Conservation (phyloP, 1,140 invertebrate species). For the Drosophila sulfurigaster region DNA sequence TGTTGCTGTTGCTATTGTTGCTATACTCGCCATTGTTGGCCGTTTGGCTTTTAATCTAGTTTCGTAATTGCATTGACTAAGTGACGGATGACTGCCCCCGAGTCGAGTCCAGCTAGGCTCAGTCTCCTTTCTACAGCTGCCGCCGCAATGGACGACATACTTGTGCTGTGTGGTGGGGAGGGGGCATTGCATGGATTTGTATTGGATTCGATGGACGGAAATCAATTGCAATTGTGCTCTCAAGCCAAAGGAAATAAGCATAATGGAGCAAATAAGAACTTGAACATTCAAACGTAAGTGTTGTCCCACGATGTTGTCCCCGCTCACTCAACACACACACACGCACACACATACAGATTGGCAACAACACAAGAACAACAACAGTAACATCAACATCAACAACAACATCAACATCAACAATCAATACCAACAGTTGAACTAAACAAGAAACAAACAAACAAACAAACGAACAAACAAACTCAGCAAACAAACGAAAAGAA, state of each 20-base stretch:
- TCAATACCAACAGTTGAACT: conserved; percentile 66
- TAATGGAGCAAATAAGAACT: conserved; percentile 47
- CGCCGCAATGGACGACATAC: conserved; percentile 4
- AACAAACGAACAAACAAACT: conserved; percentile 55
- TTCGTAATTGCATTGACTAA: conserved; percentile 79
- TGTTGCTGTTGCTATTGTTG: conserved; percentile 41
- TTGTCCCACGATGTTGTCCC: conserved; percentile 15
- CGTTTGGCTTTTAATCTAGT: conserved; percentile 80
- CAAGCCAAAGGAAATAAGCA: conserved; percentile 54
- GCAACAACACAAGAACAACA: conserved; percentile 55
- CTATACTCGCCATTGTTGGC: conserved; percentile 63
- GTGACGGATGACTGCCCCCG: conserved; percentile 64
- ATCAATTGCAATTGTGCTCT: conserved; percentile 53
- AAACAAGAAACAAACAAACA: conserved; percentile 59
- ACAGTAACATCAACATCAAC: conserved; percentile 58
- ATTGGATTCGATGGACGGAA: conserved; percentile 34
- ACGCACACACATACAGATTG: conserved; percentile 37
- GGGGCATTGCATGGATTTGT: conserved; percentile 25
- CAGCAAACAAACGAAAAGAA: conserved; percentile 44
- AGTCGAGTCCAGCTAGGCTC: not conserved
- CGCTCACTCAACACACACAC: conserved; percentile 6
- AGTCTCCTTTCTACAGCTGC: not conserved
- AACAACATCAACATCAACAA: conserved; percentile 60
- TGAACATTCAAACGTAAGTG: conserved; percentile 21
- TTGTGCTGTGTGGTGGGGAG: not conserved